These are phyloP conservation scores for Podotricha telesiphe DNA, from an alignment of 2,888 invertebrate genomes.

Conservation along the genomic window DNA sequence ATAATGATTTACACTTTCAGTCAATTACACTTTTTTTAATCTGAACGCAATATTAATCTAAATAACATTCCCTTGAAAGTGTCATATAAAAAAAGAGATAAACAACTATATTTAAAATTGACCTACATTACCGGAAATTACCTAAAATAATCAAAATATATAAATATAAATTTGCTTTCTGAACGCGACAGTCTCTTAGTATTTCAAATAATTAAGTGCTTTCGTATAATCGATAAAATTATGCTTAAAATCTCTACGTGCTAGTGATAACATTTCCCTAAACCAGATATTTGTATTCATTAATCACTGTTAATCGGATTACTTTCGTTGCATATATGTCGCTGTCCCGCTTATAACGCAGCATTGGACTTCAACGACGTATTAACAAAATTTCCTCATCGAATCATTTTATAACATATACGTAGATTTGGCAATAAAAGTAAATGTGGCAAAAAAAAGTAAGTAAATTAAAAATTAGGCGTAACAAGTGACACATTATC, in stretches of 20 bases:
- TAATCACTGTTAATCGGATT: conserved; percentile 15
- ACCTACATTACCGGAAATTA: conserved; percentile 8
- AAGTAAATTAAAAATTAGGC: too few species aligned
- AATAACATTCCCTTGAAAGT: background rate
- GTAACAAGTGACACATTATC: background rate
- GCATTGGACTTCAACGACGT: background rate
- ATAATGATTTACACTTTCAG: too few species aligned
- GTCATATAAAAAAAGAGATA: background rate
- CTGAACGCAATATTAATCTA: too few species aligned
- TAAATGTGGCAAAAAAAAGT: too few species aligned
- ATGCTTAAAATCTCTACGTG: background rate
- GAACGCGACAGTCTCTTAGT: background rate
- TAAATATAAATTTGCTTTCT: background rate
- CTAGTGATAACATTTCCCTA: background rate
- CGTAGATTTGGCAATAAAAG: background rate
- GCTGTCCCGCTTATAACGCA: background rate
- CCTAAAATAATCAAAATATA: conserved; percentile 9
- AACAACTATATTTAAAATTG: background rate
- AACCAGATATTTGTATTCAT: background rate
- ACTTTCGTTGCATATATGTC: conserved; percentile 2
- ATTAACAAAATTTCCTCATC: background rate
- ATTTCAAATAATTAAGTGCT: conserved; percentile 3
- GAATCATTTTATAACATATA: too few species aligned
- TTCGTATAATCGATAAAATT: background rate
- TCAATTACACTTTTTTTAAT: too few species aligned